Conservation (phyloP, 2,888 invertebrate species). For the Tinea semifulvella region DNA sequence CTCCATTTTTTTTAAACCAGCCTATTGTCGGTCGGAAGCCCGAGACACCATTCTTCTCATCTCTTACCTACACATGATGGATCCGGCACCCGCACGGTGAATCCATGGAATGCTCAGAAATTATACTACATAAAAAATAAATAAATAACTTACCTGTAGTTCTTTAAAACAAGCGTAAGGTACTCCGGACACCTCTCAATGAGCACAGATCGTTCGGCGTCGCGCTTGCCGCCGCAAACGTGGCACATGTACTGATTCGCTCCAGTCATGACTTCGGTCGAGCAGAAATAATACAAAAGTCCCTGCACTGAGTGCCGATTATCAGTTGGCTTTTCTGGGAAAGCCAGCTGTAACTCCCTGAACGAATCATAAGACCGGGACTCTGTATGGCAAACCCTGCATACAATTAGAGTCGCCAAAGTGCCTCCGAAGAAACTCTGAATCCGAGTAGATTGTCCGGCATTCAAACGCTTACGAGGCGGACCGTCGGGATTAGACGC, state of each 20-base stretch:
- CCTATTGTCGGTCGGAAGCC: too few relatives aligned
- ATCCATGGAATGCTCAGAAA: too few relatives aligned
- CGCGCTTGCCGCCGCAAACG: constrained; percentile 76
- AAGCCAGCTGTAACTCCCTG: constrained; percentile 81
- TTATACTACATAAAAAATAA: too few relatives aligned
- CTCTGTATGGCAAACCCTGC: constrained; percentile 74
- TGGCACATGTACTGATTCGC: constrained; percentile 87
- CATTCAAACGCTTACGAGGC: not conserved
- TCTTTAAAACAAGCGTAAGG: constrained; percentile 81
- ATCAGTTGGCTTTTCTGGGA: constrained; percentile 65
- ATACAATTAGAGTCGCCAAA: constrained; percentile 76
- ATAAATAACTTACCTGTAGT: constrained; percentile 71
- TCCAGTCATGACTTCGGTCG: constrained; percentile 79
- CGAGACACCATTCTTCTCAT: too few relatives aligned
- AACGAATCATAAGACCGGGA: constrained; percentile 82
- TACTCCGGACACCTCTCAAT: constrained; percentile 80
- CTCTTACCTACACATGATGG: too few relatives aligned
- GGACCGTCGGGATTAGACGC: too few relatives aligned
- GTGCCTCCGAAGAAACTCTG: constrained; percentile 83
- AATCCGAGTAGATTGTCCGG: constrained; percentile 30
- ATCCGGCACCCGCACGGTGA: too few relatives aligned
- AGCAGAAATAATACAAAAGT: constrained; percentile 79
- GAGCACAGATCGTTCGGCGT: constrained; percentile 70
- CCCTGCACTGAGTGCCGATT: constrained; percentile 74
- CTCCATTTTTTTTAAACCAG: too few relatives aligned